Conservation (phyloP, 37 sponge, comb jelly and placozoan genomes). For the Beroe ovata region DNA sequence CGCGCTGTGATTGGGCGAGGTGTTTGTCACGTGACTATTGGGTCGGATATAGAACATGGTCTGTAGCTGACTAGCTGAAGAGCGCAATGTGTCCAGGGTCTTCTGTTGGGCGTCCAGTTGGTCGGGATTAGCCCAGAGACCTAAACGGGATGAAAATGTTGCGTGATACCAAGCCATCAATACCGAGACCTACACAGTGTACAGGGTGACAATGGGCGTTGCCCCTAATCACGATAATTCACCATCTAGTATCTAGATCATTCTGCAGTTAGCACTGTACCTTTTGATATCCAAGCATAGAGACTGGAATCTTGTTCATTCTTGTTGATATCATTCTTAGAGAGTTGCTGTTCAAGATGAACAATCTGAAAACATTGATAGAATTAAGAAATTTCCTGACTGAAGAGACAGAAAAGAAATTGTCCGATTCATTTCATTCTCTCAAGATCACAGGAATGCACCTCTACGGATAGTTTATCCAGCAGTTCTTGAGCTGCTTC, state of each 20-base stretch:
- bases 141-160: too few relatives aligned
- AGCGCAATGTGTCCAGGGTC: slow-evolving; percentile 31
- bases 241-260: too few relatives aligned
- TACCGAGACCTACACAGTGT: too few relatives aligned
- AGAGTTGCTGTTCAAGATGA: slow-evolving; percentile 12
- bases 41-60: slow-evolving; percentile 43
- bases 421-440: too few relatives aligned
- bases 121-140: slow-evolving; percentile 36
- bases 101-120: slow-evolving; percentile 53
- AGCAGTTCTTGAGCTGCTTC: slow-evolving; percentile 59
- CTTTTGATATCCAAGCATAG: slow-evolving; percentile 17
- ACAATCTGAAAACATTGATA: slow-evolving; percentile 5
- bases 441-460: too few relatives aligned
- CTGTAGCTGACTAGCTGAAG: slow-evolving; percentile 39
- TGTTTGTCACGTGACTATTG: neutral
- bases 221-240: too few relatives aligned
- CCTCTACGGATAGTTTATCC: slow-evolving; percentile 29
- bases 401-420: too few relatives aligned
- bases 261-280: too few relatives aligned
- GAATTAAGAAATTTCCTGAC: neutral
- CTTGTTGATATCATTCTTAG: neutral
- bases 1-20: neutral
- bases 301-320: neutral
- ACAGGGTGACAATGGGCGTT: too few relatives aligned
- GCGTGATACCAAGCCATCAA: neutral